Evolutionary conservation across 2,113 vertebrate species (phyloP).

Genomic region (Heptranchias perlo): DNA sequence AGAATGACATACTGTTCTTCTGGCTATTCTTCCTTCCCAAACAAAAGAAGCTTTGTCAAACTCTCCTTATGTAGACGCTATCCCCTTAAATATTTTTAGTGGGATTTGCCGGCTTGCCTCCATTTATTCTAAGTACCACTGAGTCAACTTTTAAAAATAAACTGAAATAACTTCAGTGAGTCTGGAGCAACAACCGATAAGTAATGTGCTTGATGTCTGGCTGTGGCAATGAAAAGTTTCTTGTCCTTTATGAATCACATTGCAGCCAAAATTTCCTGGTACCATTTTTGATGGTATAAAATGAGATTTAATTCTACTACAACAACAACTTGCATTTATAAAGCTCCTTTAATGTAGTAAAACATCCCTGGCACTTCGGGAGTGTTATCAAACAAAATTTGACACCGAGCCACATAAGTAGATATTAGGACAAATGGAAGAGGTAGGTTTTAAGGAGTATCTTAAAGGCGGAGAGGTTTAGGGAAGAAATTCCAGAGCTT

Average conservation of each 20-base stretch:
- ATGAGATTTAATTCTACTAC: not conserved
- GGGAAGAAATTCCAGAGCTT: no score
- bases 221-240: not conserved
- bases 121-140: not conserved
- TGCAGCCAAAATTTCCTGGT: not conserved
- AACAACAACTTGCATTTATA: no score
- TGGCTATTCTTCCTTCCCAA: not conserved
- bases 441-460: no score
- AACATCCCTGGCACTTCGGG: no score
- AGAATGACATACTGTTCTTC: not conserved
- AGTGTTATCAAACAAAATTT: no score
- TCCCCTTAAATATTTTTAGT: not conserved
- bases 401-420: no score
- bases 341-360: no score
- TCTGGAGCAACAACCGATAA: not conserved
- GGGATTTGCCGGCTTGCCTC: not conserved
- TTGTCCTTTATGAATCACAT: not conserved
- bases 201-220: not conserved
- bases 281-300: not conserved
- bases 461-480: no score
- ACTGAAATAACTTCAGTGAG: not conserved
- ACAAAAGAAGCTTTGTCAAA: not conserved
- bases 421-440: no score
- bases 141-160: constrained; percentile 34
- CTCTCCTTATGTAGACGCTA: no score